Base-by-base conservation (phyloP, 1,140 invertebrate species). In the Yoshiicerus persimilis region DNA sequence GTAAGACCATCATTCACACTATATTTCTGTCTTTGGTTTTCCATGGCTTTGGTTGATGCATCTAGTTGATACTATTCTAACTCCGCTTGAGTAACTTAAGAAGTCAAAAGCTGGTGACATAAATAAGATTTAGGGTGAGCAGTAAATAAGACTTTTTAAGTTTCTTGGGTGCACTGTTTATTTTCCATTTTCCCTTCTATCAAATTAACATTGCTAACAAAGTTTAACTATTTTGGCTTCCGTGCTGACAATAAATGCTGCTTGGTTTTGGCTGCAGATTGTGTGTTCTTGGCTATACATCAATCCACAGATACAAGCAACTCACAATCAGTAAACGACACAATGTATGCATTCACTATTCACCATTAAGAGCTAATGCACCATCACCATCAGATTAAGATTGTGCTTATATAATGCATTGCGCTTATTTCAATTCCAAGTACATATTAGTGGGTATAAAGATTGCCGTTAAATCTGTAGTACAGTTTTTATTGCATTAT, bases 51-150 rank as follows among this genome's bases (percentile, higher is more conserved):
- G 25, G 27, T 32, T 16, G 66, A 70, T 56, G 47, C 47, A 56
- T 2, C 9, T 13, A 2, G 47, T n/a, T n/a, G 20, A 56, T 56
- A n/a, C n/a, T 56, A 16, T n/a, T 16, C 47, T 56, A n/a, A n/a
- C 25, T 70, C 66, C 30, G 66, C 66, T 27, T 27, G 30, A 70
- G 66, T 30, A 30, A 70, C 27, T 70, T 70, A 70, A 70, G 30
- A 70, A 70, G 66, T 70, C 66, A 30, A 27, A 41, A 70, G 66
- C 30, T 80, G 75, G n/a, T 80, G 75, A 80, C 75, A 80, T 30
- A 80, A 80, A 80, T 70, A 80, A 80, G 75, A 80, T 80, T 80
- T 80, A 80, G 34, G 75, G 32, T 20, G 75, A 80, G 30, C 75
- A 80, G 10, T 36, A 80, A 80, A 36, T n/a, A 38, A 34, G 75